Evolutionary conservation across 53 echinoderm and acorn worm species (phyloP).

Genomic region (Luidia sarsii): DNA sequence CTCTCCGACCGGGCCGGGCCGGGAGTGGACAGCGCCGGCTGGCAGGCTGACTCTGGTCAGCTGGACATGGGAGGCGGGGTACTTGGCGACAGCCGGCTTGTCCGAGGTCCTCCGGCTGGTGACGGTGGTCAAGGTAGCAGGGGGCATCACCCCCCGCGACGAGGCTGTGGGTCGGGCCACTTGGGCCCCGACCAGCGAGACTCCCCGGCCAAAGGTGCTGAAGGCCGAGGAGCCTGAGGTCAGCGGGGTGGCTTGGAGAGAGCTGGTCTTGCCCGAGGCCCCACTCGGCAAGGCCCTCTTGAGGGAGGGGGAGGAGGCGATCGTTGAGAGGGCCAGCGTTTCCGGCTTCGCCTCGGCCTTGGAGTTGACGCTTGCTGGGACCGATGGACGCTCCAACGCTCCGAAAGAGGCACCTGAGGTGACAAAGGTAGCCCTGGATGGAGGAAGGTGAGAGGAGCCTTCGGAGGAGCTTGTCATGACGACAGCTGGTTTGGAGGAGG

Average conservation of each 20-base stretch:
- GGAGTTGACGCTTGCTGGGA: not conserved
- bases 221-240: not conserved
- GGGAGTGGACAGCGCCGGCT: not conserved
- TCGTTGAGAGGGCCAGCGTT: not conserved
- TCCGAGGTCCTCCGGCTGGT: not conserved
- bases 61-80: conserved; percentile 4
- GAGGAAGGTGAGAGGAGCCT: not conserved
- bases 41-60: conserved; percentile 7
- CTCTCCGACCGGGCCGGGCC: not conserved
- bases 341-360: conserved; percentile 20
- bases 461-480: not conserved
- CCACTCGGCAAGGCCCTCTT: not conserved
- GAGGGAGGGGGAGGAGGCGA: not conserved
- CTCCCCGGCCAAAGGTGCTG: conserved; percentile 1
- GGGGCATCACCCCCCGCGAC: not conserved
- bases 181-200: not conserved
- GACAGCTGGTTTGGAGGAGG: not conserved
- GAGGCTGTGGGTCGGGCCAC: not conserved
- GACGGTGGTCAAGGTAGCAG: not conserved
- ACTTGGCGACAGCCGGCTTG: not conserved
- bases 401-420: not conserved
- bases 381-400: not conserved
- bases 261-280: not conserved
- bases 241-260: not conserved
- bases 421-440: not conserved